Conservation (phyloP, 1,140 invertebrate species). For the Leptinotarsa lineolata region DNA sequence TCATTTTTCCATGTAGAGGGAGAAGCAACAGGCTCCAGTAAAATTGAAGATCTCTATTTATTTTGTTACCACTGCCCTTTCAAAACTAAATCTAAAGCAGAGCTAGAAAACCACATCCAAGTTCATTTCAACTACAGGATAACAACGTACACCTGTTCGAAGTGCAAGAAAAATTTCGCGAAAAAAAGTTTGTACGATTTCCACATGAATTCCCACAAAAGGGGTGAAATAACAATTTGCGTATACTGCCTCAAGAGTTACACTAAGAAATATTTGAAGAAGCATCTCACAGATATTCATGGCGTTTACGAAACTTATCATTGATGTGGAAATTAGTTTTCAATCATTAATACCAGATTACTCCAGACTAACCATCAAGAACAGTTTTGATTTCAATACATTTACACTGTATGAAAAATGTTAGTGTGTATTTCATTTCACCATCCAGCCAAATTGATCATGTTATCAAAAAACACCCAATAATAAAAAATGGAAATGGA, state of each 20-base stretch:
- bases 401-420: no score
- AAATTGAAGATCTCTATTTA: neutral
- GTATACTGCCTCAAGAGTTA: neutral
- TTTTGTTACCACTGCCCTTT: constrained; percentile 11
- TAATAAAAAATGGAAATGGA: no score
- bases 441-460: no score
- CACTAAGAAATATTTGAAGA: constrained; percentile 10
- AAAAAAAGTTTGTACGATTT: neutral
- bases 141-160: neutral
- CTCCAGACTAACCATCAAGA: no score
- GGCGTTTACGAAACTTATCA: neutral
- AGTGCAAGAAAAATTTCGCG: neutral
- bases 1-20: neutral
- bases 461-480: no score
- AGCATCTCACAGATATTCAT: neutral
- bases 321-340: no score
- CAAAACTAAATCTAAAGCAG: neutral
- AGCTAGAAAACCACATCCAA: neutral
- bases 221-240: neutral
- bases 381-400: no score
- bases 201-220: neutral
- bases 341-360: no score
- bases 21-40: neutral
- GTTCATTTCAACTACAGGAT: neutral
- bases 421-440: no score